Conservation (phyloP, 2,888 invertebrate genomes). For the Chymomyza fuscimana region DNA sequence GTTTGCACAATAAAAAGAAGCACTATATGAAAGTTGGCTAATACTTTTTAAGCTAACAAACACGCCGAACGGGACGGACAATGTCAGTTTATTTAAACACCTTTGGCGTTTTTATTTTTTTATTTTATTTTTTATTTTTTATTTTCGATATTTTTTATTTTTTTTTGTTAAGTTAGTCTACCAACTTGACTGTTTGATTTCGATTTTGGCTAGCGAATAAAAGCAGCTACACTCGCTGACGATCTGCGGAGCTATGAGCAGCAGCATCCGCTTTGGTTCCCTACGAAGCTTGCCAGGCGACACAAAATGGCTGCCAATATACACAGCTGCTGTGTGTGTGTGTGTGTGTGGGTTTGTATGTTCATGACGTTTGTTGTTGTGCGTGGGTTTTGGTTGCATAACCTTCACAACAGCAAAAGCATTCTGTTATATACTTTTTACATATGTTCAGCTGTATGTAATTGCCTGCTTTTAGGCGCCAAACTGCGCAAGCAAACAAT, state of each 20-base stretch:
- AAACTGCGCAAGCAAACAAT: slow-evolving; percentile 31
- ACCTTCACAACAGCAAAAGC: slow-evolving; percentile 63
- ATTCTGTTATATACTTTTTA: slow-evolving; percentile 16
- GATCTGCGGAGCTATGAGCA: slow-evolving; percentile 80
- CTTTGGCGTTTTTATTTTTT: neutral
- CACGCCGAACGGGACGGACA: slow-evolving; percentile 43
- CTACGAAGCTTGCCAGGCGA: slow-evolving; percentile 71
- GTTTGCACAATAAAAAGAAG: neutral
- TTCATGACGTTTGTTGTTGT: neutral
- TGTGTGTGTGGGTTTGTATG: slow-evolving; percentile 15
- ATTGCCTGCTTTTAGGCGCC: slow-evolving; percentile 34
- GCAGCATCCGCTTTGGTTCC: slow-evolving; percentile 70
- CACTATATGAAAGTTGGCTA: neutral
- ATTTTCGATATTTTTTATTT: too few species aligned
- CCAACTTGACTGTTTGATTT: neutral
- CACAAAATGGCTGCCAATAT: slow-evolving; percentile 66
- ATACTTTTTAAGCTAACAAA: neutral
- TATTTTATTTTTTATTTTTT: neutral
- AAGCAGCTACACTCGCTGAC: slow-evolving; percentile 80
- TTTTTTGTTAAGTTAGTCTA: neutral
- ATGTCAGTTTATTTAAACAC: neutral
- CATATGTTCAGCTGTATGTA: neutral
- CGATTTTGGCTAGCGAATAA: slow-evolving; percentile 35
- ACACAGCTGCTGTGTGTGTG: slow-evolving; percentile 22
- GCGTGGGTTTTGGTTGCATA: slow-evolving; percentile 48